Evolutionary conservation across 2,113 vertebrate species (phyloP).

Genomic region (Tinamus guttatus): DNA sequence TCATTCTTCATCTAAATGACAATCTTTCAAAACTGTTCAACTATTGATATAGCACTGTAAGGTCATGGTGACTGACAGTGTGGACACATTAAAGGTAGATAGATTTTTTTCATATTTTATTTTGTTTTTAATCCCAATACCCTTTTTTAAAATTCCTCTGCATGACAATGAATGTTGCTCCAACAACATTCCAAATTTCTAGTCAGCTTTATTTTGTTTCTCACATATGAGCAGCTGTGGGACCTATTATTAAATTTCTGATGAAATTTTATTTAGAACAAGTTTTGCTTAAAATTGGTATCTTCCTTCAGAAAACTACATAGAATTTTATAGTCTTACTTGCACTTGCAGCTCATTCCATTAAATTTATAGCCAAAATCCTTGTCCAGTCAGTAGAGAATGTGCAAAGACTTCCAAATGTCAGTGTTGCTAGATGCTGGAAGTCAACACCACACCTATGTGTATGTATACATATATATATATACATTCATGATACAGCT

Average conservation of each 20-base stretch:
- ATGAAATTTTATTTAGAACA: background rate
- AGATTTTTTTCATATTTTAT: background rate
- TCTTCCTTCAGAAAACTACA: background rate
- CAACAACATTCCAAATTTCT: background rate
- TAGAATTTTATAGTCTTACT: accelerated
- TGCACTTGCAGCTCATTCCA: accelerated
- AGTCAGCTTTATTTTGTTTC: background rate
- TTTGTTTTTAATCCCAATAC: background rate
- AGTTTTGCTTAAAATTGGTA: background rate
- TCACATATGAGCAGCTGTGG: background rate
- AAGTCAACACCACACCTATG: background rate
- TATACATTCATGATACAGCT: background rate
- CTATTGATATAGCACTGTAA: background rate
- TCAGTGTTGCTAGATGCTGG: background rate
- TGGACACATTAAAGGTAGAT: background rate
- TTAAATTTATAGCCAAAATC: background rate
- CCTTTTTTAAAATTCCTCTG: background rate
- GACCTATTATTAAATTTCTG: background rate
- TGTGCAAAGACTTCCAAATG: background rate
- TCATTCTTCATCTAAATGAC: background rate
- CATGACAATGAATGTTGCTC: background rate
- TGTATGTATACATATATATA: background rate
- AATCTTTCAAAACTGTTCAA: background rate
- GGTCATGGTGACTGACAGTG: background rate
- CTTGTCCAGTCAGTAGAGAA: background rate